Conservation (phyloP, 2,888 invertebrate species). For the Nemotelus pantherinus region DNA sequence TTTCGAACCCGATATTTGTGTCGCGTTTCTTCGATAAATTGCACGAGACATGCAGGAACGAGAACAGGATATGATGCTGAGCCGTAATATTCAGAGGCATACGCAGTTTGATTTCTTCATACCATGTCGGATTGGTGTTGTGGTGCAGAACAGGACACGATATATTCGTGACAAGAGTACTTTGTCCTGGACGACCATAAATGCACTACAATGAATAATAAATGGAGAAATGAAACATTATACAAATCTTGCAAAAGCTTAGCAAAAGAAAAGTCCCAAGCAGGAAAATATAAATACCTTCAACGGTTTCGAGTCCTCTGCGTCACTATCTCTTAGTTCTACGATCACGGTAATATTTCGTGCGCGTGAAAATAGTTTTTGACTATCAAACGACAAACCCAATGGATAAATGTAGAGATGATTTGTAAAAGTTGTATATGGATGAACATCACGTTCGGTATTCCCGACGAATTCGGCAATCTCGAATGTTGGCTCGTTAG, state of each 20-base stretch:
- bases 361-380: constrained; percentile 90
- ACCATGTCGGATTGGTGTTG: constrained; percentile 87
- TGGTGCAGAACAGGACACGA: constrained; percentile 89
- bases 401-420: constrained; percentile 93
- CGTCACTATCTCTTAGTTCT: constrained; percentile 86
- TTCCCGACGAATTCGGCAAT: constrained; percentile 81
- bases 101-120: constrained; percentile 92
- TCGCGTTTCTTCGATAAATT: constrained; percentile 84
- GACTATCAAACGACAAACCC: constrained; percentile 86
- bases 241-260: constrained; percentile 1
- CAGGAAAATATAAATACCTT: constrained; percentile 67
- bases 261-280: not conserved
- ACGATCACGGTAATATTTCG: constrained; percentile 93
- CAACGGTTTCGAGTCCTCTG: constrained; percentile 74
- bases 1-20: constrained; percentile 74
- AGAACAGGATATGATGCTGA: constrained; percentile 92
- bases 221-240: not conserved
- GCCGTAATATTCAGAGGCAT: constrained; percentile 86
- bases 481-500: constrained; percentile 80
- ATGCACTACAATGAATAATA: constrained; percentile 70
- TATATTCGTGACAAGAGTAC: constrained; percentile 73
- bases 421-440: constrained; percentile 86
- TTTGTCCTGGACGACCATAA: constrained; percentile 76
- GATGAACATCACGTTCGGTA: constrained; percentile 76
- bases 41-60: constrained; percentile 95